phyloP scores from a whole-genome alignment of 2,888 invertebrate species.

The Ochropacha duplaris region DNA sequence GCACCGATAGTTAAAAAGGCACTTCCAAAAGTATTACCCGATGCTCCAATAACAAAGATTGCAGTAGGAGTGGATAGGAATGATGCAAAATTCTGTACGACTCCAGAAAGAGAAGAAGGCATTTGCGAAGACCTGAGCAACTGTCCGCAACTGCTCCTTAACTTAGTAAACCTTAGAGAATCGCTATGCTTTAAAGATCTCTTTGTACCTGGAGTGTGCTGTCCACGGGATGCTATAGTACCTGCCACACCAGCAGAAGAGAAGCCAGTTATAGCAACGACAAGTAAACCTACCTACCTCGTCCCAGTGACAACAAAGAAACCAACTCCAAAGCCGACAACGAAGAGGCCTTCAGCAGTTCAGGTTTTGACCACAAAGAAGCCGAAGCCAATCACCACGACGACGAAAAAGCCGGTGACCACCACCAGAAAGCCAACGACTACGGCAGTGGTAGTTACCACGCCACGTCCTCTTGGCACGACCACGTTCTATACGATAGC shows the following conservation, averaged over 20 bases:
- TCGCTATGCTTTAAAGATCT: slow-evolving; percentile 95
- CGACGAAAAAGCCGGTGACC: slow-evolving; percentile 42
- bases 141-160: slow-evolving; percentile 92
- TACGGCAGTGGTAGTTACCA: slow-evolving; percentile 40
- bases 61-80: slow-evolving; percentile 74
- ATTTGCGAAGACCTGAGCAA: slow-evolving; percentile 94
- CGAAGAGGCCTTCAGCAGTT: slow-evolving; percentile 59
- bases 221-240: slow-evolving; percentile 84
- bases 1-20: slow-evolving; percentile 86
- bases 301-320: slow-evolving; percentile 68
- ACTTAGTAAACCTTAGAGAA: slow-evolving; percentile 91
- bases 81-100: slow-evolving; percentile 87
- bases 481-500: slow-evolving; percentile 76
- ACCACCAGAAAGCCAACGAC: slow-evolving; percentile 46
- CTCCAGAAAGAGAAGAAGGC: slow-evolving; percentile 91
- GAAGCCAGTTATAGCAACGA: slow-evolving; percentile 59
- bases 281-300: slow-evolving; percentile 69
- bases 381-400: slow-evolving; percentile 53
- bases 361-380: slow-evolving; percentile 55
- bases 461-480: slow-evolving; percentile 53
- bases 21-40: slow-evolving; percentile 66
- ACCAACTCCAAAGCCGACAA: slow-evolving; percentile 51
- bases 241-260: slow-evolving; percentile 53
- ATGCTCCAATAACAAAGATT: slow-evolving; percentile 72
- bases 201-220: slow-evolving; percentile 96